Base-by-base conservation (phyloP, 2,797 vertebrate genomes). In the Podargus strigoides region DNA sequence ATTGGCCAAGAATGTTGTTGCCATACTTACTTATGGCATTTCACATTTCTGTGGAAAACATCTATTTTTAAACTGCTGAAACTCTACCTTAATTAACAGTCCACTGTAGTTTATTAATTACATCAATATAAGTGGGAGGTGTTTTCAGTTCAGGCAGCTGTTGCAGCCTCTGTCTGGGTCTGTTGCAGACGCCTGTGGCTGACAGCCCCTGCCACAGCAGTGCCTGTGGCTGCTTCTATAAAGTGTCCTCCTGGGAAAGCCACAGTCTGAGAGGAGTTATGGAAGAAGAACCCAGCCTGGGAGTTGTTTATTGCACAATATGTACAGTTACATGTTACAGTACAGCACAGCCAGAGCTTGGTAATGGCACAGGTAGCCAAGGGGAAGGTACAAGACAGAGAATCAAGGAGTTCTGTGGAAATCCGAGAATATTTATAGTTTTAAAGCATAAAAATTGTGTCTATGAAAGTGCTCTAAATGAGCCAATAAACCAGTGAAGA, bases 1-100 rank as follows among this genome's bases (percentile, higher is more conserved):
- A 69, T 6, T 55, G 74, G 37, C 74, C 94, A 91, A 82, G 83
- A 94, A 50, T 93, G 85, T 46, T 86, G 62, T 89, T 91, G 47
- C 58, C 59, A 23, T 73, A 24, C 55, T 73, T 81, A 37, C n/a
- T n/a, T n/a, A 44, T 0, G 0, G 52, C 50, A 70, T 69, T 85
- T 86, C 58, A 50, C 24, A 46, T 66, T 92, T 93, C 67, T 74
- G 28, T 64, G 72, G 30, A 74, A 85, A 92, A 50, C 3, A 18
- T 5, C 78, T 68, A 24, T n/a, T 86, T 88, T 53, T 80, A 42
- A 95, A 68, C 73, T 42, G 52, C 39, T 85, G 55, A 68, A 90
- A 53, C 60, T 52, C 52, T 47, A 60, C 27, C n/a, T 62, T 81
- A 52, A 42, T 72, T 37, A 69, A 67, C 10, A 77, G 3, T 3